Evolutionary conservation across 2,113 vertebrate species (phyloP), one percentile per base, ranked within the genome.

Genomic region (Lates calcarifer): DNA sequence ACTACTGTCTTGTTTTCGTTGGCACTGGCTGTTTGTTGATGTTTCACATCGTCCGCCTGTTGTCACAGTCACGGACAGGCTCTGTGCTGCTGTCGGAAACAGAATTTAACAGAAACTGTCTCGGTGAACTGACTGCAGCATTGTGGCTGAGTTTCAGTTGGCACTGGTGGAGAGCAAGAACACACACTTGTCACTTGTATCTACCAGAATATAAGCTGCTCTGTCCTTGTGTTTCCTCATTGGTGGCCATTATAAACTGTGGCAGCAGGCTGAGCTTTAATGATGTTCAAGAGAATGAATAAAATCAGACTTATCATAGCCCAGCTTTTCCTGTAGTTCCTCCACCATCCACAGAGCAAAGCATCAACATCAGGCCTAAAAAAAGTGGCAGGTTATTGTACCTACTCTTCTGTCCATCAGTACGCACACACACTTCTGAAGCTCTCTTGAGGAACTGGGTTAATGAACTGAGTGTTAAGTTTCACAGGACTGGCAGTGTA

Each of bases 401-500:
- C 81, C 77, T 60, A 35, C 31, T 58, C 65, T 31, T 74, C 62
- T 72, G 63, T 72, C 71, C n/a, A 39, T 73, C 64, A 63, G 73
- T 74, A 53, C 77, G 45, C 57, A 61, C 67, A 78, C 28, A 51
- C 56, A 20, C 64, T 31, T 13, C 61, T n/a, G 28, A 26, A 67
- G 41, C 57, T 68, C 67, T 80, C 75, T 58, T 15, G 22, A 63
- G 35, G 24, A 75, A 62, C 28, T 57, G 65, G 29, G 79, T 85
- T 92, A 87, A 89, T 88, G 81, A 89, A 81, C 75, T 69, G 41
- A 80, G 89, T 84, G 88, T 91, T 82, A 63, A 5, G 47, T 92
- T 92, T 88, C 90, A 76, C 74, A 80, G 81, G 67, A 28, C 61
- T 67, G 67, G 61, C 51, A 45, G 3, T 33, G 37, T 24, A 57